phyloP scores from a whole-genome alignment of 2,888 invertebrate species.

The Parnassius glacialis region DNA sequence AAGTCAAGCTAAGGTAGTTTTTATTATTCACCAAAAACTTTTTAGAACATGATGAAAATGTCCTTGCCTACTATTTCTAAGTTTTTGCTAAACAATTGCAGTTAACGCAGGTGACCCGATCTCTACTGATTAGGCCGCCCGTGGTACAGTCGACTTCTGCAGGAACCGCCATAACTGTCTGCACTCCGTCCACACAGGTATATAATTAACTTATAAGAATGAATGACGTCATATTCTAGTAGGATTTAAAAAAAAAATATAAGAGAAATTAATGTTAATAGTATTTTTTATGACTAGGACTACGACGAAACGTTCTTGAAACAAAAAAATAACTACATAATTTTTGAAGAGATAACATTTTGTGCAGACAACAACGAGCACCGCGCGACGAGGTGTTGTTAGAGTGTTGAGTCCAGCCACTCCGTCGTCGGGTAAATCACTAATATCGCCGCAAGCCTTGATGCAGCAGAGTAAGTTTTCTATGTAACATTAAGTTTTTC shows the following conservation, averaged over 20 bases:
- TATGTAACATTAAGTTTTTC: not conserved
- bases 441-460: conserved; percentile 74
- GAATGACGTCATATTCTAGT: too few relatives aligned
- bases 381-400: conserved; percentile 63
- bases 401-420: conserved; percentile 70
- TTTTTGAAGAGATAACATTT: not conserved
- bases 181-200: conserved; percentile 56
- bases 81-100: conserved; percentile 28
- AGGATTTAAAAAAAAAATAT: too few relatives aligned
- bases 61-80: too few relatives aligned
- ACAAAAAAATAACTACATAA: too few relatives aligned
- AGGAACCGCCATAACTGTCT: conserved; percentile 46
- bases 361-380: conserved; percentile 44
- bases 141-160: conserved; percentile 53
- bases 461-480: conserved; percentile 58
- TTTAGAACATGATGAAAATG: too few relatives aligned
- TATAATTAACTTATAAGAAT: not conserved
- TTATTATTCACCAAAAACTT: too few relatives aligned
- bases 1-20: conserved; percentile 20
- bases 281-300: too few relatives aligned
- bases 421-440: conserved; percentile 67
- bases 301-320: too few relatives aligned
- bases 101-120: conserved; percentile 64
- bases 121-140: conserved; percentile 62
- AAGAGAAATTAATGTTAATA: too few relatives aligned